Evolutionary conservation across 2,113 vertebrate genomes (phyloP).

Genomic region (Eulacestoma nigropectus): DNA sequence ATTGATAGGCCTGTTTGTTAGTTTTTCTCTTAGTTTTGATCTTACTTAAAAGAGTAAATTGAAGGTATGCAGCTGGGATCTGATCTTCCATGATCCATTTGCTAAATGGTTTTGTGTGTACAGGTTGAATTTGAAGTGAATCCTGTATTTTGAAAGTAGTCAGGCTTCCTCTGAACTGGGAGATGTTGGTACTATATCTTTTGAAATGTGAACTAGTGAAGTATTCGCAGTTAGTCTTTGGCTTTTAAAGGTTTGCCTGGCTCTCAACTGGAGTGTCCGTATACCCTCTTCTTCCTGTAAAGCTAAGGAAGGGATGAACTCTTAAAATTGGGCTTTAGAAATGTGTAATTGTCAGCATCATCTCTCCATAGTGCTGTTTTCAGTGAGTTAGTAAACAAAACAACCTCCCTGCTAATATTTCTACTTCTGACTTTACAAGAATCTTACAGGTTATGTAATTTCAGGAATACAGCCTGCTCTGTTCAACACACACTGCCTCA

Average conservation of each 20-base stretch:
- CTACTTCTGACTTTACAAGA: background rate
- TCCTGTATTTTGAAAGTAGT: background rate
- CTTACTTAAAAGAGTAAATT: background rate
- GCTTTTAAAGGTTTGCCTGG: background rate
- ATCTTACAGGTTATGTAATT: background rate
- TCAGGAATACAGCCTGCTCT: background rate
- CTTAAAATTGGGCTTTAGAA: background rate
- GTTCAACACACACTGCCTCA: background rate
- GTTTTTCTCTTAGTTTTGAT: background rate
- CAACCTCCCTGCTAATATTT: background rate
- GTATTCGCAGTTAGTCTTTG: background rate
- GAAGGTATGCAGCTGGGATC: background rate
- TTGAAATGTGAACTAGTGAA: background rate
- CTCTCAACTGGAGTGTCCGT: background rate
- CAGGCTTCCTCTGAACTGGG: background rate
- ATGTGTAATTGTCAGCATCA: background rate
- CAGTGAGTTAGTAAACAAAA: background rate
- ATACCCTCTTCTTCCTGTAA: background rate
- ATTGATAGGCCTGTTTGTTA: background rate
- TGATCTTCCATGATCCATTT: background rate
- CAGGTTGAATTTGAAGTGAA: background rate
- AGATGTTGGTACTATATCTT: background rate
- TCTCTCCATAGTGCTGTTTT: background rate
- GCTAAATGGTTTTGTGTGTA: background rate
- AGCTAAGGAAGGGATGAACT: background rate